Base-by-base conservation (phyloP, 1,140 invertebrate species). In the Piezodorus guildinii region DNA sequence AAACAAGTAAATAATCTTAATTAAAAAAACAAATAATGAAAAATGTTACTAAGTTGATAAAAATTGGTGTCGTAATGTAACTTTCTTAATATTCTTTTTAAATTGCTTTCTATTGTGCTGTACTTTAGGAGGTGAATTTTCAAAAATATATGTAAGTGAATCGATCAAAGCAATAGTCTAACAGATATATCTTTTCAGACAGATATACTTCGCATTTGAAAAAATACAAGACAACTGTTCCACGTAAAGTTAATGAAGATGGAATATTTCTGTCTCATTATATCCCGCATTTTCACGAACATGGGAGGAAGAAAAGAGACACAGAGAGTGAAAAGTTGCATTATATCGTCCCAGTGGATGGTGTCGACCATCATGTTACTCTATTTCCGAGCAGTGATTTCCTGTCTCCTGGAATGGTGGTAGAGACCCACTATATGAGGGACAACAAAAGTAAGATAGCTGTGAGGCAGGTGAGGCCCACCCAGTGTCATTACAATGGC, bases 401-500 rank as follows among this genome's bases (percentile, higher is more conserved):
- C 71, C 78, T 89, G 65, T 77, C 82, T 3, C 84, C 85, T 3
- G 77, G 78, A 23, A 72, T 90, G 68, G 74, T 91, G 12, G 77
- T 91, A 49, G 88, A 92, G 75, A 78, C 83, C 34, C 81, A 82
- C 15, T 68, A 78, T n/a, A 74, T 78, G 62, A 71, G n/a, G 16
- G 64, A 51, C 27, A 60, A 67, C 62, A 56, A 72, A 66, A 64
- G 68, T 65, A 64, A 60, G 69, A 72, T 70, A 60, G 71, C 46
- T 62, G 66, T 69, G 34, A 67, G 27, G 49, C 62, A 65, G 51
- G 61, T 70, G 30, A 67, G 62, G 12, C 66, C 69, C 56, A 71
- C 45, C 5, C 70, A 72, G 59, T 88, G 86, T 72, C 85, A 83
- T 70, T 89, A 87, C 71, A 82, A 76, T 30, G 87, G 87, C 59